Percentiles rank a stretch among this genome's conserved stretches.
Conservation (phyloP, 2,113 vertebrate species). For the Bos indicus region DNA sequence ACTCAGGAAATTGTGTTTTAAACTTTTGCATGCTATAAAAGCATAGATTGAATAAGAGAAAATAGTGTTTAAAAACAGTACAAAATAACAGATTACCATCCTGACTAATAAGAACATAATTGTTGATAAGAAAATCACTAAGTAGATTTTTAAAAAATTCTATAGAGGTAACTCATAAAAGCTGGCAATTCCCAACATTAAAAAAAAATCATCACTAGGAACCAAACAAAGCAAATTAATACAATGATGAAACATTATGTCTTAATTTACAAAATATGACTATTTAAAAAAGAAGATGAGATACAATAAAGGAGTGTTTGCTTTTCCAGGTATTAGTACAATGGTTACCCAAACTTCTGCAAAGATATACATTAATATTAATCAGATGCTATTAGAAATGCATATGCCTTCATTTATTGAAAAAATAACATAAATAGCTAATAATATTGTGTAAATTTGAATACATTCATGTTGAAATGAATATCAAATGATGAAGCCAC, state of each 20-base stretch:
- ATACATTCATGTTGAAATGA: neutral
- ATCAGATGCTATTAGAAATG: neutral
- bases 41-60: neutral
- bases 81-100: neutral
- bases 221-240: neutral
- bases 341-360: neutral
- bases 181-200: neutral
- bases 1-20: neutral
- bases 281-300: neutral
- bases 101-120: neutral
- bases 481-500: neutral
- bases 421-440: neutral
- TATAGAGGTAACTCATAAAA: neutral
- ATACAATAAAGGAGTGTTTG: neutral
- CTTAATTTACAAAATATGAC: neutral
- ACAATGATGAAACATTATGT: neutral
- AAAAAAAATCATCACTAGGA: neutral
- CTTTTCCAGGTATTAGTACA: neutral
- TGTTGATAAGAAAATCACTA: conserved; percentile 1
- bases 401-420: neutral
- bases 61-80: neutral
- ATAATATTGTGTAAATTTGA: neutral
- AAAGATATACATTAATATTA: neutral
- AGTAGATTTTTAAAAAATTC: neutral
- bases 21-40: neutral